Conservation (phyloP, 2,797 vertebrate genomes). For the Schizothorax lantsangensis region DNA sequence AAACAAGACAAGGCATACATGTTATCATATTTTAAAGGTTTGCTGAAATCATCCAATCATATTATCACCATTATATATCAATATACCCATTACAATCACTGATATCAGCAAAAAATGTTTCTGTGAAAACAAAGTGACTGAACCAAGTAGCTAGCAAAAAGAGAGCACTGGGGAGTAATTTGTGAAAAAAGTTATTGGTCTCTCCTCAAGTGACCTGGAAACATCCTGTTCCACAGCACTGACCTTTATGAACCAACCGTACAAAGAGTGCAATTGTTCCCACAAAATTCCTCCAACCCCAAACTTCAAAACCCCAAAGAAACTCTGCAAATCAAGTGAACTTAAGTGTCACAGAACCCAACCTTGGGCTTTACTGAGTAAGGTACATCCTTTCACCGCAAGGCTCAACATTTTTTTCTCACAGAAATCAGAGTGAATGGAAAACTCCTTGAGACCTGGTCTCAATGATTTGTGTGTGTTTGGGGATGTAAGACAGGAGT, state of each 20-base stretch:
- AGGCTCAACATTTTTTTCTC: constrained; percentile 7
- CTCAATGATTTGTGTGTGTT: constrained; percentile 65
- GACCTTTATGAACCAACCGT: constrained; percentile 44
- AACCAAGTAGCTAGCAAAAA: background rate
- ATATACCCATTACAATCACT: background rate
- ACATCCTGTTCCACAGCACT: constrained; percentile 41
- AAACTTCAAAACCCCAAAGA: constrained; percentile 43
- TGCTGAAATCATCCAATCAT: background rate
- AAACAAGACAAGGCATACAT: background rate
- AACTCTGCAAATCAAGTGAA: constrained; percentile 61
- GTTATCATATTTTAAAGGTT: background rate
- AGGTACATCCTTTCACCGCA: constrained; percentile 43
- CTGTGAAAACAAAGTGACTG: background rate
- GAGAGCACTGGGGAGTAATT: constrained; percentile 15
- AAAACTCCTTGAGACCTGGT: constrained; percentile 48
- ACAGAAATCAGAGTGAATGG: constrained; percentile 21
- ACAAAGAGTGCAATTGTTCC: constrained; percentile 59
- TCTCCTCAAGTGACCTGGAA: constrained; percentile 60
- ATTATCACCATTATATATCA: background rate
- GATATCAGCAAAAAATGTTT: background rate
- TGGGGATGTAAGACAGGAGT: constrained; percentile 44
- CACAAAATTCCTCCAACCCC: constrained; percentile 29
- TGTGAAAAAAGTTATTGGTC: constrained; percentile 43
- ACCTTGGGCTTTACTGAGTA: constrained; percentile 59
- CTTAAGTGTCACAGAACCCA: constrained; percentile 54